Evolutionary conservation across 2,797 vertebrate species (phyloP).

Genomic region (Enteromius paludinosus): DNA sequence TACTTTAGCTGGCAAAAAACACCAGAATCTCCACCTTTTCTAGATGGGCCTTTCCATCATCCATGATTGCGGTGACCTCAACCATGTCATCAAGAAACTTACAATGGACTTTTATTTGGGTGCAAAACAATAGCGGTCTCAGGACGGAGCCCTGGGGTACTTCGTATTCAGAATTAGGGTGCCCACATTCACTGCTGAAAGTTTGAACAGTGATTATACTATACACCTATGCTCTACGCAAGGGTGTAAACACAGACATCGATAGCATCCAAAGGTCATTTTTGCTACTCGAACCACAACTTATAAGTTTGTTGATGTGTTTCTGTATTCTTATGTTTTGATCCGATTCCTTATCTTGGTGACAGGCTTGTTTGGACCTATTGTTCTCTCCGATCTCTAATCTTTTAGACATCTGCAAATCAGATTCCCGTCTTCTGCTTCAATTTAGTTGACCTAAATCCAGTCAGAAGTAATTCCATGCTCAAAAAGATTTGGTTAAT

Average conservation of each 20-base stretch:
- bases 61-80: neutral
- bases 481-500: conserved; percentile 22
- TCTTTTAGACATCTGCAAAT: conserved; percentile 26
- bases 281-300: neutral
- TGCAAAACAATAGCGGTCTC: conserved; percentile 4
- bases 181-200: neutral
- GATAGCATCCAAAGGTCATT: neutral
- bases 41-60: neutral
- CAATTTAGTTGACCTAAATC: conserved; percentile 16
- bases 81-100: conserved; percentile 5
- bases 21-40: neutral
- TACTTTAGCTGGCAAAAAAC: neutral
- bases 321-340: neutral
- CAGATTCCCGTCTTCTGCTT: neutral
- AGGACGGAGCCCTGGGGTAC: neutral
- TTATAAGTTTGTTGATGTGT: neutral
- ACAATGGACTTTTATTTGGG: neutral
- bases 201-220: neutral
- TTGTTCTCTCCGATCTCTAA: conserved; percentile 3
- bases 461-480: conserved; percentile 1
- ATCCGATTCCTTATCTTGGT: neutral
- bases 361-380: neutral
- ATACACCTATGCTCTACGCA: neutral
- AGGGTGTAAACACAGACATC: neutral
- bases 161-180: neutral